These are phyloP conservation scores for Coelopa pilipes DNA, from an alignment of 2,888 invertebrate species.

Conservation along the genomic window DNA sequence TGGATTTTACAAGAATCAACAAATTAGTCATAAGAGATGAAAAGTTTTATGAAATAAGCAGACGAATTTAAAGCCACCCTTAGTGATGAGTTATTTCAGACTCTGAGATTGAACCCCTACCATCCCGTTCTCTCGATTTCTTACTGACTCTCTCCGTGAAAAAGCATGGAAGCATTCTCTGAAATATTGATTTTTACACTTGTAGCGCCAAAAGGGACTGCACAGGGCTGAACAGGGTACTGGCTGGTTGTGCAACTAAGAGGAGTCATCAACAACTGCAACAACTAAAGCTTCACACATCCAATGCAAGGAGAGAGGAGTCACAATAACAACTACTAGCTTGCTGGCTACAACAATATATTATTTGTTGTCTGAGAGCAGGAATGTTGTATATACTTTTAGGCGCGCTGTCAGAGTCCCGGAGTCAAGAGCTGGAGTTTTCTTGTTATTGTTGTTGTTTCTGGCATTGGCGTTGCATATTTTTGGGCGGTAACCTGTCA, in stretches of 20 bases:
- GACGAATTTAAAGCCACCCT: not conserved
- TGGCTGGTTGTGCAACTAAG: not conserved
- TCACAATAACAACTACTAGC: not conserved
- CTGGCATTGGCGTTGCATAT: conserved; percentile 31
- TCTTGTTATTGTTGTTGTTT: not conserved
- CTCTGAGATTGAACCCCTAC: not conserved
- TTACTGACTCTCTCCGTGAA: not conserved
- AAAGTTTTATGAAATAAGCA: too few relatives aligned
- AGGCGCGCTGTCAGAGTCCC: not conserved
- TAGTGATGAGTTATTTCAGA: not conserved
- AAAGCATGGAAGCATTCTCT: conserved; percentile 27
- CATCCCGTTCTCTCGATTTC: not conserved
- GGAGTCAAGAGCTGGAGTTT: too few relatives aligned
- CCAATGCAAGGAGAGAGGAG: too few relatives aligned
- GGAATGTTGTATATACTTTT: conserved; percentile 31
- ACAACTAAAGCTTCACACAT: not conserved
- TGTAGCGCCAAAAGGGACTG: conserved; percentile 1
- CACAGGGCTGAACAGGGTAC: not conserved
- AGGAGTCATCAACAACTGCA: conserved; percentile 23
- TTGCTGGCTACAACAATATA: conserved; percentile 38
- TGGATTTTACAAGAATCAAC: too few relatives aligned
- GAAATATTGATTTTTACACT: conserved; percentile 43
- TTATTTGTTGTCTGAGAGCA: conserved; percentile 46
- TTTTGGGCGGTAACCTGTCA: conserved; percentile 43
- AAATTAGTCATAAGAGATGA: too few relatives aligned